Conservation (phyloP, 2,113 vertebrate species). For the Motacilla tschutschensis region DNA sequence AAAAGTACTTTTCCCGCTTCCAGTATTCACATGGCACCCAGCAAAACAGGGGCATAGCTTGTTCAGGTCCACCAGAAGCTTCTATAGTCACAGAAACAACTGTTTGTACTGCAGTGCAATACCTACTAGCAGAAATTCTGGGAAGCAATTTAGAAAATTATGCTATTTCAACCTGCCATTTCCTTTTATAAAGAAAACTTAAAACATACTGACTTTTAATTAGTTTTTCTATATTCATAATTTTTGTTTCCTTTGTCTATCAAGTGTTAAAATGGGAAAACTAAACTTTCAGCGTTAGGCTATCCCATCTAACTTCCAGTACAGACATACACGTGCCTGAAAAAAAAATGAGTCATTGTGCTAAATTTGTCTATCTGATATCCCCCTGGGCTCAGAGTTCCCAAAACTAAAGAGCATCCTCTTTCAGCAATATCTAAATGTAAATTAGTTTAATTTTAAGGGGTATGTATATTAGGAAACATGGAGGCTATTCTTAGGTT, state of each 20-base stretch:
- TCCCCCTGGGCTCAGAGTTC: neutral
- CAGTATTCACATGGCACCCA: neutral
- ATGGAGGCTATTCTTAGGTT: neutral
- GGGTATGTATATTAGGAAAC: neutral
- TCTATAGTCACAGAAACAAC: neutral
- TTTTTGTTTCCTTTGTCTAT: neutral
- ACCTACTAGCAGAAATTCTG: neutral
- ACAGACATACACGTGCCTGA: fast-evolving
- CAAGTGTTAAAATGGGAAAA: neutral
- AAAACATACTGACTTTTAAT: neutral
- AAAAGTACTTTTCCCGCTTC: neutral
- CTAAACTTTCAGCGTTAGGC: neutral
- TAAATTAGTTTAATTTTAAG: neutral
- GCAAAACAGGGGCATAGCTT: neutral
- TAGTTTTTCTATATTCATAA: neutral
- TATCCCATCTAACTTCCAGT: neutral
- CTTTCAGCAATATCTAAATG: neutral
- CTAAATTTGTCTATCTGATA: neutral
- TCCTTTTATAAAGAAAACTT: neutral
- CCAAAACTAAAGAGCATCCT: neutral
- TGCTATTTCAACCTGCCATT: neutral
- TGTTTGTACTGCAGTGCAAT: neutral
- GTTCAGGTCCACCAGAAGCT: neutral
- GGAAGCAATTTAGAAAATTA: neutral
- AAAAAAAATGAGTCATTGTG: neutral